Evolutionary conservation across 2,888 invertebrate genomes (phyloP).

Genomic region (Leptopilina drosophilae): DNA sequence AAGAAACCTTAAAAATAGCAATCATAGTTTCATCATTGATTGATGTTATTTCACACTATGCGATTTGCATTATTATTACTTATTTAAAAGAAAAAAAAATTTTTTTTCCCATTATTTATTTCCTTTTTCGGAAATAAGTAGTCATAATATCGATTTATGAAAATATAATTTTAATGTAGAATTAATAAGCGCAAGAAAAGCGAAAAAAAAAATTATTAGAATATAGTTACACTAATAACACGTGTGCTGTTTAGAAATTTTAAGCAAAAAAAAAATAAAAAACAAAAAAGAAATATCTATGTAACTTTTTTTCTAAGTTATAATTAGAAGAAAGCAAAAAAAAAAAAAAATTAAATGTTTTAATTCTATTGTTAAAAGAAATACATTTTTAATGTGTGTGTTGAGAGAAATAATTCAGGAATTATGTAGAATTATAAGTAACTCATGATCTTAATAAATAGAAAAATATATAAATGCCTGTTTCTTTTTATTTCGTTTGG

Average conservation of each 20-base stretch:
- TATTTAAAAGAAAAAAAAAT: background rate
- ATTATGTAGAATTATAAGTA: background rate
- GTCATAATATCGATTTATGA: background rate
- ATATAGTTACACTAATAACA: background rate
- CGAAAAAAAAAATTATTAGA: background rate
- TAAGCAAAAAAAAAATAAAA: background rate
- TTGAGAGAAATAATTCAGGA: background rate
- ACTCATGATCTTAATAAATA: background rate
- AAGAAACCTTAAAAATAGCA: background rate
- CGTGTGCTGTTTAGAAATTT: slow-evolving; percentile 5
- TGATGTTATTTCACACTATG: slow-evolving; percentile 1
- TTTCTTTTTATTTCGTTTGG: background rate
- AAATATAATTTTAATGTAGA: slow-evolving; percentile 3
- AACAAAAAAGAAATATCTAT: no score
- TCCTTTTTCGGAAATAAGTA: background rate
- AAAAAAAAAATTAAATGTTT: no score
- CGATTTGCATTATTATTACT: slow-evolving; percentile 9
- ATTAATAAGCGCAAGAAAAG: background rate
- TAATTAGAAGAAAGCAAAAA: background rate
- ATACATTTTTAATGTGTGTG: background rate
- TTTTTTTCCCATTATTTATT: background rate
- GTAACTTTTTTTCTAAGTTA: background rate
- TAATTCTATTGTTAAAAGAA: no score
- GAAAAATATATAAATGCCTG: background rate
- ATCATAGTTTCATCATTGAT: background rate